These are phyloP conservation scores for Ptilodon capucinus DNA, from an alignment of 2,888 invertebrate genomes.

Conservation along the genomic window DNA sequence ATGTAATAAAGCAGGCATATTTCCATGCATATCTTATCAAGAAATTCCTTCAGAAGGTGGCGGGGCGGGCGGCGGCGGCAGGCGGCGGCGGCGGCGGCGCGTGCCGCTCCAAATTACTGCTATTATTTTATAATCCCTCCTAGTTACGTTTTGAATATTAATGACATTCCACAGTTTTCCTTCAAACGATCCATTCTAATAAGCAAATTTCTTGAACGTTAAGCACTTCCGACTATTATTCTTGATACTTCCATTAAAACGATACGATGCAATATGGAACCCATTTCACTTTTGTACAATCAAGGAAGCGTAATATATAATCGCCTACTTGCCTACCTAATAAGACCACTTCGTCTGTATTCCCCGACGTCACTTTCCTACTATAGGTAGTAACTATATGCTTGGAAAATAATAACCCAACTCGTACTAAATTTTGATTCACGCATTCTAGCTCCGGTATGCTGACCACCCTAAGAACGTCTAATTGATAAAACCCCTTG, in stretches of 20 bases:
- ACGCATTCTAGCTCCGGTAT: constrained; percentile 27
- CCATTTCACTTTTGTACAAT: not conserved
- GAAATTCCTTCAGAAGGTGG: constrained; percentile 64
- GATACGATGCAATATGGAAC: not conserved
- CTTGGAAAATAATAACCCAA: not conserved
- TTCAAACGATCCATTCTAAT: constrained; percentile 62
- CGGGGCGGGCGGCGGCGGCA: constrained; percentile 34
- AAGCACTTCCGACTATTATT: constrained; percentile 47
- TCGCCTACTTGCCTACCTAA: too few species aligned
- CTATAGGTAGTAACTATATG: not conserved
- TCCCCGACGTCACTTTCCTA: not conserved
- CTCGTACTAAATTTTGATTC: constrained; percentile 24
- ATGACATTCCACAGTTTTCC: constrained; percentile 76
- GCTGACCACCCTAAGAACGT: constrained; percentile 33
- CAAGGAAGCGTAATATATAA: too few species aligned
- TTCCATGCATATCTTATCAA: constrained; percentile 78
- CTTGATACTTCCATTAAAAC: constrained; percentile 6
- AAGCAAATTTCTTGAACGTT: constrained; percentile 65
- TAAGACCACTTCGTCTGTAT: too few species aligned
- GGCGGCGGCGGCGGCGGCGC: constrained; percentile 45
- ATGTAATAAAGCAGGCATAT: constrained; percentile 79
- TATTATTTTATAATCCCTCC: constrained; percentile 82
- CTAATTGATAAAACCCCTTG: constrained; percentile 40
- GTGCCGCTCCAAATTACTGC: constrained; percentile 79
- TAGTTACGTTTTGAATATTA: constrained; percentile 81